These are phyloP conservation scores for Lepidurus couesii DNA, from an alignment of 1,140 invertebrate species.

Conservation along the genomic window DNA sequence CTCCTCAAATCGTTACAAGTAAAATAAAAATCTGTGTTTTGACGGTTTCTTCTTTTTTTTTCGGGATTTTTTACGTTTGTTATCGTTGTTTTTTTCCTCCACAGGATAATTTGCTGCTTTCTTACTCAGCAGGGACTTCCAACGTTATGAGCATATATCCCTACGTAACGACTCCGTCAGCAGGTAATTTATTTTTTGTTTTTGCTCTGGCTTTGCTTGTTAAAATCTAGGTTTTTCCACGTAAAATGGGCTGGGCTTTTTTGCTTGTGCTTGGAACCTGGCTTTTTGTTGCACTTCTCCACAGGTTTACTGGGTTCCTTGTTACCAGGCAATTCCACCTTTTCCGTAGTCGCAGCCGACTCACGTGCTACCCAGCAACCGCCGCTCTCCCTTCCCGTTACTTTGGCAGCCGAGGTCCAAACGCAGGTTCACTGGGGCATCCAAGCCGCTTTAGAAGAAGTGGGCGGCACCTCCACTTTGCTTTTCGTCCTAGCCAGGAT, in stretches of 20 bases:
- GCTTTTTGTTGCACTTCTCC: conserved; percentile 26
- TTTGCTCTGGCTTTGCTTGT: conserved; percentile 4
- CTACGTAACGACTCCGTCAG: conserved; percentile 50
- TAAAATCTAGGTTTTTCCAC: conserved; percentile 25
- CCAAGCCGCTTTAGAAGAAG: conserved; percentile 50
- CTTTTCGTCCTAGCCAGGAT: conserved; percentile 58
- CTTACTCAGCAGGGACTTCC: conserved; percentile 54
- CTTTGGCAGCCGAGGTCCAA: conserved; percentile 42
- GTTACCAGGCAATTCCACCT: conserved; percentile 49
- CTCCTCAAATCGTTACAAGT: conserved; percentile 30
- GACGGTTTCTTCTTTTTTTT: background rate
- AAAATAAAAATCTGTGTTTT: background rate
- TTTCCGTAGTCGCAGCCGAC: conserved; percentile 47
- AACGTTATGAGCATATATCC: conserved; percentile 54
- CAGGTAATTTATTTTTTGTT: conserved; percentile 42
- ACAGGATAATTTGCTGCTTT: conserved; percentile 54
- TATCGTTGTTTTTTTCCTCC: conserved; percentile 38
- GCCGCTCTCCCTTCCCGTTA: conserved; percentile 47
- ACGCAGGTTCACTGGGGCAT: conserved; percentile 50
- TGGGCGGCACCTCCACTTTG: conserved; percentile 56
- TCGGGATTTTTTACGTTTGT: conserved; percentile 30
- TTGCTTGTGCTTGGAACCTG: background rate
- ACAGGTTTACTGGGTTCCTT: conserved; percentile 43
- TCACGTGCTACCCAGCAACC: conserved; percentile 49
- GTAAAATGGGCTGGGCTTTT: background rate